Evolutionary conservation across 2,888 invertebrate species (phyloP), one percentile per base, ranked within the genome.

Genomic region (Trypoxylon attenuatum): DNA sequence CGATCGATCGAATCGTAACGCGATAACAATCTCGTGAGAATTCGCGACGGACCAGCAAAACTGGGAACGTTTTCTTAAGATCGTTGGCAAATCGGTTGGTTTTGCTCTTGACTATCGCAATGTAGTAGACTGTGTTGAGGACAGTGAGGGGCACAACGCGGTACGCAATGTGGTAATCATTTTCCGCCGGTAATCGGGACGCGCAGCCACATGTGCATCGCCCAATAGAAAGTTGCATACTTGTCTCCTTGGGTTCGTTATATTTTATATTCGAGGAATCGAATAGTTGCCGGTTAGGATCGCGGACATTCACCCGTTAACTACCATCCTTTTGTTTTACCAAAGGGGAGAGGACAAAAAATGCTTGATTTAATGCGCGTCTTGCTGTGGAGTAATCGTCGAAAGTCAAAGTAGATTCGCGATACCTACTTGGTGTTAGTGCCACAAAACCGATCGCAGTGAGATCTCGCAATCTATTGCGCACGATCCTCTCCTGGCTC

Each of bases 161-260:
- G 45, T 22, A 46, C 43, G 23, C 29, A 52, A 16, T 75, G 76
- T 68, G 49, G 75, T 54, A 75, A 75, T 68, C 60, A 76, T 75
- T 76, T 75, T 70, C 73, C 61, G 66, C 49, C 51, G 52, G 69
- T 69, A 75, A 63, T 76, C 75, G 68, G 72, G 70, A 70, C 76
- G 67, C 60, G 63, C n/a, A n/a, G 65, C 66, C 72, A 72, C 59
- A 45, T 67, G 65, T 61, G 50, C 43, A 46, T 42, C 42, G 52
- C 53, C 46, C 60, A 70, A 69, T 71, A 75, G 76, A 74, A 69
- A 71, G 76, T 42, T n/a, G 72, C 56, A 60, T 67, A 62, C 66
- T 56, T 73, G 55, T 25, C 42, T 42, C 18, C 16, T 10, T 50
- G 18, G 21, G 33, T 46, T 56, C 61, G 41, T 41, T 73, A 58